Percentiles rank a stretch among this genome's conserved stretches.
These are phyloP conservation scores for Caranx ignobilis DNA, from an alignment of 2,113 vertebrate genomes.

Conservation along the genomic window DNA sequence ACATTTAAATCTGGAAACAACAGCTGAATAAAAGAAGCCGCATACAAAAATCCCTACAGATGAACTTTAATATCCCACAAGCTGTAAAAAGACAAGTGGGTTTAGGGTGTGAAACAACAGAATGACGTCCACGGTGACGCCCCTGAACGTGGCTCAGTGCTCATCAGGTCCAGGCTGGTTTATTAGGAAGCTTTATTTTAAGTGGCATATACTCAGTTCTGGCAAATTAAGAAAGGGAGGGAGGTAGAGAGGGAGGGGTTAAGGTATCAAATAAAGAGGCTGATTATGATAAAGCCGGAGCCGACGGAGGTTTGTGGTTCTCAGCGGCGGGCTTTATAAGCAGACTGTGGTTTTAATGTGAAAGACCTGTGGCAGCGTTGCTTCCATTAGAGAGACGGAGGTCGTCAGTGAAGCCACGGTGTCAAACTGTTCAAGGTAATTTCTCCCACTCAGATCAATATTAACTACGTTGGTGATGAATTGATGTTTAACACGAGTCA, in stretches of 20 bases:
- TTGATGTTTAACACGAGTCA: neutral
- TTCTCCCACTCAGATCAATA: constrained; percentile 34
- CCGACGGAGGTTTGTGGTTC: no score
- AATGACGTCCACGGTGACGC: constrained; percentile 8
- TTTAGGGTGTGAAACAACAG: neutral
- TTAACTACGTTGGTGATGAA: constrained; percentile 6
- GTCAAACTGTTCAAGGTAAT: neutral
- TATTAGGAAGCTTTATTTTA: neutral
- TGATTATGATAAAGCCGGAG: neutral
- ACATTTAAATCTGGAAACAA: neutral
- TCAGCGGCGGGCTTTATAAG: neutral
- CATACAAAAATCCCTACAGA: neutral
- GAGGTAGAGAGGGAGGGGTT: neutral
- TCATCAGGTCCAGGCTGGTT: neutral
- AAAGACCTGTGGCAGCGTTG: neutral
- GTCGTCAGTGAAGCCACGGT: neutral
- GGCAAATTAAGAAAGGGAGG: neutral
- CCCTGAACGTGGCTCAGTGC: neutral
- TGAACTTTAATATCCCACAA: neutral
- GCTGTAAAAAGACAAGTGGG: neutral
- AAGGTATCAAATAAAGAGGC: neutral
- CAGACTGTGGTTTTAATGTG: constrained; percentile 28
- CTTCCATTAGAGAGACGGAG: constrained; percentile 9
- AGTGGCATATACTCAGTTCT: neutral
- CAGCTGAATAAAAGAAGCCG: constrained; percentile 2